phyloP scores from a whole-genome alignment of 35 echinoderm and acorn worm species.

The Eucidaris tribuloides region DNA sequence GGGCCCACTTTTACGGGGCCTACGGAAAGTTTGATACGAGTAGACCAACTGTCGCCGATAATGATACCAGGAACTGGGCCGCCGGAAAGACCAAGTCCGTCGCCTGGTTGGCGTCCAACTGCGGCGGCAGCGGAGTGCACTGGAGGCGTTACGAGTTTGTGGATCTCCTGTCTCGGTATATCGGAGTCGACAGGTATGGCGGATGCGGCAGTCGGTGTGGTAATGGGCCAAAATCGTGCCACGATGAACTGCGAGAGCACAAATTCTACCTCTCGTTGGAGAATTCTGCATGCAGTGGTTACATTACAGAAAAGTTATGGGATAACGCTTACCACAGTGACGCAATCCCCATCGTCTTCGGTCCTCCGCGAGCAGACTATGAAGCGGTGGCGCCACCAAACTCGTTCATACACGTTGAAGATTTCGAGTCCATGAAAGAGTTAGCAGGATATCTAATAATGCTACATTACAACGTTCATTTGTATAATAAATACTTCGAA shows the following conservation, averaged over 20 bases:
- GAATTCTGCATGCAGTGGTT: conserved; percentile 46
- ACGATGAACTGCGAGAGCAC: conserved; percentile 19
- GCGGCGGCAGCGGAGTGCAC: not conserved
- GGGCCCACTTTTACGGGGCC: not conserved
- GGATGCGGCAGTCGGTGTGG: not conserved
- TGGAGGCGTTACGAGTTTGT: not conserved
- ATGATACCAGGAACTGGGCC: conserved; percentile 1
- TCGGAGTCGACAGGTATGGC: not conserved
- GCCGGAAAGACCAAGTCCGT: not conserved
- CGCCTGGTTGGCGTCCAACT: not conserved
- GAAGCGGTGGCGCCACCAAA: no score
- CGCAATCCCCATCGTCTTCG: conserved; percentile 31
- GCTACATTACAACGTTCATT: conserved; percentile 14
- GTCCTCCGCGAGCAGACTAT: conserved; percentile 22
- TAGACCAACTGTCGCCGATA: not conserved
- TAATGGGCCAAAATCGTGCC: not conserved
- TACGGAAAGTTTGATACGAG: not conserved
- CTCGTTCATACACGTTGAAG: no score
- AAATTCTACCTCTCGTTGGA: conserved; percentile 66
- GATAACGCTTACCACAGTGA: conserved; percentile 21
- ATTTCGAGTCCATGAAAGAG: conserved; percentile 22
- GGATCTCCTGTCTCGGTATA: not conserved
- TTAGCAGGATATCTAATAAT: conserved; percentile 24
- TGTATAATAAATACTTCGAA: conserved; percentile 48
- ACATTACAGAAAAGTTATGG: conserved; percentile 59